Evolutionary conservation across 2,113 vertebrate genomes (phyloP).

Genomic region (Sebastes fasciatus): DNA sequence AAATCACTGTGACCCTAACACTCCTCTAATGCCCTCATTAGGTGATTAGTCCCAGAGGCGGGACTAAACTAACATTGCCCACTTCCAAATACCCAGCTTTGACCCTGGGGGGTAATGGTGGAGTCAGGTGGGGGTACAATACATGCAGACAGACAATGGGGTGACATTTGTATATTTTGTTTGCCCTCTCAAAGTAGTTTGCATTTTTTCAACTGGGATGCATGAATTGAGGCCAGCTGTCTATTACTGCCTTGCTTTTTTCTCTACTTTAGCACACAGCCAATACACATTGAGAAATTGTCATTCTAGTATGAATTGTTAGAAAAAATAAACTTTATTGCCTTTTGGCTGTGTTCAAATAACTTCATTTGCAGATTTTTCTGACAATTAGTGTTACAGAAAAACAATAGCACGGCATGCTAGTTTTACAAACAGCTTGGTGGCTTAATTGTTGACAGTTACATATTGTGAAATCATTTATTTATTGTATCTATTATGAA

Average conservation of each 20-base stretch:
- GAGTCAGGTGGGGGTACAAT: slow-evolving; percentile 41
- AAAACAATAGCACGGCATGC: neutral
- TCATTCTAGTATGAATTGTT: neutral
- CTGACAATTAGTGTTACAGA: neutral
- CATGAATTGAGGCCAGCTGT: neutral
- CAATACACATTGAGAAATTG: neutral
- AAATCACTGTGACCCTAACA: slow-evolving; percentile 79
- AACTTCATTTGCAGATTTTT: neutral
- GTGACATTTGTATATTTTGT: slow-evolving; percentile 26
- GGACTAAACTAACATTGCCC: slow-evolving; percentile 71
- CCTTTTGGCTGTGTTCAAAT: neutral
- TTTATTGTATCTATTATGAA: neutral
- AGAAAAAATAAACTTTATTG: neutral
- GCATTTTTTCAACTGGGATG: neutral
- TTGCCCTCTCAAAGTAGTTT: neutral
- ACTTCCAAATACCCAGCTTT: slow-evolving; percentile 60
- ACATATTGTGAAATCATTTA: neutral
- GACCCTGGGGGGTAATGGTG: slow-evolving; percentile 43
- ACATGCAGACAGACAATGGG: slow-evolving; percentile 29
- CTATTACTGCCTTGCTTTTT: neutral
- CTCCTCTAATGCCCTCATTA: slow-evolving; percentile 81
- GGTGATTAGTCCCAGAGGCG: slow-evolving; percentile 81
- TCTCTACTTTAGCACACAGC: neutral
- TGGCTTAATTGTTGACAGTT: neutral
- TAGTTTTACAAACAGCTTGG: neutral